Base-by-base conservation (phyloP, 2,113 vertebrate genomes). In the Cephalopholis sonnerati region DNA sequence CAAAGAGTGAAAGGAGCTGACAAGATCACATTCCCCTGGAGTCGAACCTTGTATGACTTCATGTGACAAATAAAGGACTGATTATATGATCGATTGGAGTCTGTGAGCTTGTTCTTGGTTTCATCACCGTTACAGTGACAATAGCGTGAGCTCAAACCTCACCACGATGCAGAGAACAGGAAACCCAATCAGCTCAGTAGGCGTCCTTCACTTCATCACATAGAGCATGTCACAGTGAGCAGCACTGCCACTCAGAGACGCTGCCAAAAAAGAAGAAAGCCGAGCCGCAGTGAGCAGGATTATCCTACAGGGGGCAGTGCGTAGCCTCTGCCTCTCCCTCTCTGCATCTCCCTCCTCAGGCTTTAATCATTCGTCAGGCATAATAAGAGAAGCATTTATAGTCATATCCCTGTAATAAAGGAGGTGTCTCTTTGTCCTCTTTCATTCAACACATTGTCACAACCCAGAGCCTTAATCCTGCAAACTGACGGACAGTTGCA, bases 391-490 rank as follows among this genome's bases (percentile, higher is more conserved):
- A 91, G 93, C 93, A 93, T 91, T 96, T 92, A 90, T 92, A 92
- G 90, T 95, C 90, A 73, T 94, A 92, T 93, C 94, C 83, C 65
- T 93, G 85, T 92, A 92, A 93, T 93, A 96, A 95, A 95, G 89
- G 93, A 95, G 92, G 84, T 91, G 87, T 87, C 93, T 85, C 89
- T 92, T 95, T 64, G 10, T 93, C 81, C 91, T 93, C 94, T 95
- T 92, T 90, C 89, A 94, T 96, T 96, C 96, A 94, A 85, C 90
- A 96, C 92, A 18, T 95, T 96, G 95, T 96, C 95, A 95, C 87
- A 95, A 96, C 91, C 94, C 95, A 92, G 91, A 92, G 91, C 95
- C 92, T 94, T 96, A 96, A 96, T 96, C 96, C 96, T 58, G 16
- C 91, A 93, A 90, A 86, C 84, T 95, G 96, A 97, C 83, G 96